phyloP scores from a whole-genome alignment of 2,888 invertebrate species.

The Dolomedes plantarius region DNA sequence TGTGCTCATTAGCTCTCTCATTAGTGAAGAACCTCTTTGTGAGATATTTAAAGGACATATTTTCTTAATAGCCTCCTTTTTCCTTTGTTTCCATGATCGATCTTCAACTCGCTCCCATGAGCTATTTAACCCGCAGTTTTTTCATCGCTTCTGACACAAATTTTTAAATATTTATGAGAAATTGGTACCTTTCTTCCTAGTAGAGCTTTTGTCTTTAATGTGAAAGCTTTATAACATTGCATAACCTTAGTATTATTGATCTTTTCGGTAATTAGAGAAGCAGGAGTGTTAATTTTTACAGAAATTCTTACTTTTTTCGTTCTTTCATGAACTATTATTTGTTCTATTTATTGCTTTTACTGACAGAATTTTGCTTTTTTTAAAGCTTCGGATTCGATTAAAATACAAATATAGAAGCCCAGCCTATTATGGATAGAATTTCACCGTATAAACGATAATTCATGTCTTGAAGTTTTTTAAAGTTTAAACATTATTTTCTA shows the following conservation, averaged over 20 bases:
- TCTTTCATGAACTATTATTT: too few relatives aligned
- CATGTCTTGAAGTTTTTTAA: too few relatives aligned
- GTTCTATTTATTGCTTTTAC: too few relatives aligned
- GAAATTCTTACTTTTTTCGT: too few relatives aligned
- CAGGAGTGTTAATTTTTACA: not conserved
- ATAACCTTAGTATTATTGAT: constrained; percentile 27
- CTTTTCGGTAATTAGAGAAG: constrained; percentile 35
- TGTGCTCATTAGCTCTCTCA: constrained; percentile 49
- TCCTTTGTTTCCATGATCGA: constrained; percentile 14
- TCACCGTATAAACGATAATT: too few relatives aligned
- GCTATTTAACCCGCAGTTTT: constrained; percentile 29
- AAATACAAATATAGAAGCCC: too few relatives aligned
- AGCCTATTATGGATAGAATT: too few relatives aligned
- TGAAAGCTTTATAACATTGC: constrained; percentile 17
- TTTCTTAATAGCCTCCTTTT: constrained; percentile 36
- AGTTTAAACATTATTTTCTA: too few relatives aligned
- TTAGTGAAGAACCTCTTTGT: constrained; percentile 36
- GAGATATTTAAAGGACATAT: constrained; percentile 55
- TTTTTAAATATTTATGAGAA: constrained; percentile 43
- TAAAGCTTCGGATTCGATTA: too few relatives aligned
- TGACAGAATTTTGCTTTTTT: too few relatives aligned
- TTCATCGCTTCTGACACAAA: not conserved
- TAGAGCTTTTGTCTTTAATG: constrained; percentile 42
- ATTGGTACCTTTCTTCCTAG: not conserved
- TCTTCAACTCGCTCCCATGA: constrained; percentile 31